A percentile compares a stretch with the other conserved stretches of the same genome.
Evolutionary conservation across 2,113 vertebrate species (phyloP).

Genomic region (Scophthalmus maximus): DNA sequence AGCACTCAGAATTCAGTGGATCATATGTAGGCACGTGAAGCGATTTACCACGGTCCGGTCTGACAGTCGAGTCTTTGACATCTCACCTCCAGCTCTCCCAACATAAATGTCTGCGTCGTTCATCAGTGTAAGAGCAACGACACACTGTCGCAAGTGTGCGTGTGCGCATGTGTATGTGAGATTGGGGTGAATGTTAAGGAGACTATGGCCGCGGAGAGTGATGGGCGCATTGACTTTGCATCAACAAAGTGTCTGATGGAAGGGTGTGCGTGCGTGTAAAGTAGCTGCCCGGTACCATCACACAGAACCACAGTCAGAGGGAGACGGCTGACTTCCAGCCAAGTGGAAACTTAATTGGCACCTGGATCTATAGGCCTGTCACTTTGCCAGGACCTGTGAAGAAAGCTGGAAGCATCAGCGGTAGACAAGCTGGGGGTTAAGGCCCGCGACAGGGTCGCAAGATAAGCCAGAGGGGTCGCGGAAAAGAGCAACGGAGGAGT

Average conservation of each 20-base stretch:
- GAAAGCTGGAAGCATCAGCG: slow-evolving; percentile 23
- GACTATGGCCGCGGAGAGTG: no score
- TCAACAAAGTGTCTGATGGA: neutral
- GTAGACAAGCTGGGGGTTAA: slow-evolving; percentile 27
- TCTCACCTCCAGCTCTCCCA: slow-evolving; percentile 5
- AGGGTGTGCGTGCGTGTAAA: neutral
- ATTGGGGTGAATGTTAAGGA: no score
- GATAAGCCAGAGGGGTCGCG: slow-evolving; percentile 22
- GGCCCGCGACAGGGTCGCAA: slow-evolving; percentile 7
- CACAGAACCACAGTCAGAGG: slow-evolving; percentile 14
- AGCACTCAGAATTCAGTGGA: no score
- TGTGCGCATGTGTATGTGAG: no score
- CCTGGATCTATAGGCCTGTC: slow-evolving; percentile 32
- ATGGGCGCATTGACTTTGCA: no score
- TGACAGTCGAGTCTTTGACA: neutral
- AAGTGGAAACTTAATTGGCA: slow-evolving; percentile 34
- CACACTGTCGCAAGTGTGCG: no score
- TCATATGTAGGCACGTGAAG: no score
- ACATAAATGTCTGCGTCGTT: no score
- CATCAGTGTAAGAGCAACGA: no score
- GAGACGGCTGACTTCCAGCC: slow-evolving; percentile 20
- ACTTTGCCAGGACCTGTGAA: slow-evolving; percentile 21
- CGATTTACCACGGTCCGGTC: neutral
- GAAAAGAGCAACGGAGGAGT: slow-evolving; percentile 18
- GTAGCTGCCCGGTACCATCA: no score